phyloP scores from a whole-genome alignment of 2,888 invertebrate genomes.

The Sesia apiformis region DNA sequence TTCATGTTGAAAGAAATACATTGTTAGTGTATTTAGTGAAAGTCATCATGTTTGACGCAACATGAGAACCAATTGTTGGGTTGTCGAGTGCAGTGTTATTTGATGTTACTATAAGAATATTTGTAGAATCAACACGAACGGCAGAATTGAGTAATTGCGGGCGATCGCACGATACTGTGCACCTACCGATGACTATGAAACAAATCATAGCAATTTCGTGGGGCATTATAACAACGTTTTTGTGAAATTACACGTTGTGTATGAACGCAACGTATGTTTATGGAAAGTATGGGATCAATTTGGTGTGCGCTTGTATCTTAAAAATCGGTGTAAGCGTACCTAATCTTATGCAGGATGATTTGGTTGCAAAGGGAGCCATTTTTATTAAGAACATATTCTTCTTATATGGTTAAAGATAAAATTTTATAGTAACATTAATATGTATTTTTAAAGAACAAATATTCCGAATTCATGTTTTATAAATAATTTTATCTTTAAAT shows the following conservation, averaged over 20 bases:
- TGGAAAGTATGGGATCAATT: constrained; percentile 27
- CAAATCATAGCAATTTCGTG: constrained; percentile 63
- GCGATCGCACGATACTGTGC: constrained; percentile 28
- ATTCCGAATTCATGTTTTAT: too few species aligned
- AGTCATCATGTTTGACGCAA: constrained; percentile 5
- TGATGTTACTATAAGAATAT: constrained; percentile 19
- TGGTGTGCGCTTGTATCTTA: neutral
- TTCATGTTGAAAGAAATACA: constrained; percentile 5
- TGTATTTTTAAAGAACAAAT: too few species aligned
- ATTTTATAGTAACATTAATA: too few species aligned
- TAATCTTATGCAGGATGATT: neutral
- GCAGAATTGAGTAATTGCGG: constrained; percentile 50
- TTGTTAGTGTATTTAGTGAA: constrained; percentile 7
- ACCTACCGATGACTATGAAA: constrained; percentile 39
- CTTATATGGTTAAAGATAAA: too few species aligned
- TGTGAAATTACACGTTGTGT: constrained; percentile 54
- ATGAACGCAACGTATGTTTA: constrained; percentile 49
- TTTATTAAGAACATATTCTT: too few species aligned
- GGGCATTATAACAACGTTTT: constrained; percentile 59
- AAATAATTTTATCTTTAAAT: too few species aligned
- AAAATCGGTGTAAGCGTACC: neutral
- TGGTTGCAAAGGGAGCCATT: too few species aligned
- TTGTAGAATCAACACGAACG: constrained; percentile 46
- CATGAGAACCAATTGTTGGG: constrained; percentile 3
- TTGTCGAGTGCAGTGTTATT: constrained; percentile 2